Evolutionary conservation across 2,888 invertebrate genomes (phyloP), one percentile per base, ranked within the genome.

Genomic region (Agrochola lychnidis): DNA sequence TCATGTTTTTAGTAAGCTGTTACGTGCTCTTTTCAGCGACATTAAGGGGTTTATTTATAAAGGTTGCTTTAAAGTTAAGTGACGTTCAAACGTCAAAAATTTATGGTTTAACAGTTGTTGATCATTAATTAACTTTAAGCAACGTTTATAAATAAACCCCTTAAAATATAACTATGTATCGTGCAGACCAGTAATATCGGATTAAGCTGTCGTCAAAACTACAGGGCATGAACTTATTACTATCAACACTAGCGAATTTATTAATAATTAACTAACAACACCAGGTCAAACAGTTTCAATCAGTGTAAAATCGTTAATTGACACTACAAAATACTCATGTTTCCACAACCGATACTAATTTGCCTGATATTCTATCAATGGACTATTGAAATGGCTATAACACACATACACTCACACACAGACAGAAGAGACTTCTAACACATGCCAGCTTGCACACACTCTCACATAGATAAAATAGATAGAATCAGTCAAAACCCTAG

Each of bases 231-330:
- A 51, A 51, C 19, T 16, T 30, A 25, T 53, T 45, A 19, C 5
- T 62, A 30, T 77, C 56, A 51, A 19, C 63, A 51, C 42, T 45
- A 61, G 6, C 2, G 14, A 51, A 57, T 42, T 16, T 4, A 36
- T 2, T 25, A 57, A 30, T 25, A 45, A 57, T 45, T n/a, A n/a
- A n/a, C 45, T 36, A 68, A 62, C 4, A 56, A 30, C 10, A 19
- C 36, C 53, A 40, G 5, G 19, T 48, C 22, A 80, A 69, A 69
- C 53, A 56, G 12, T 59, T 62, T 79, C 62, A 78, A 67, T 79
- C 16, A 78, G n/a, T 36, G 19, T 57, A 67, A 51, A 42, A 42
- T 56, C 6, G 48, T 57, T 79, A 62, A 79, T 67, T 51, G 48
- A 45, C 4, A 53, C n/a, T n/a, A n/a, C 45, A 30, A 7, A 67